Evolutionary conservation across 2,113 vertebrate species (phyloP).

Genomic region (Carollia perspicillata): DNA sequence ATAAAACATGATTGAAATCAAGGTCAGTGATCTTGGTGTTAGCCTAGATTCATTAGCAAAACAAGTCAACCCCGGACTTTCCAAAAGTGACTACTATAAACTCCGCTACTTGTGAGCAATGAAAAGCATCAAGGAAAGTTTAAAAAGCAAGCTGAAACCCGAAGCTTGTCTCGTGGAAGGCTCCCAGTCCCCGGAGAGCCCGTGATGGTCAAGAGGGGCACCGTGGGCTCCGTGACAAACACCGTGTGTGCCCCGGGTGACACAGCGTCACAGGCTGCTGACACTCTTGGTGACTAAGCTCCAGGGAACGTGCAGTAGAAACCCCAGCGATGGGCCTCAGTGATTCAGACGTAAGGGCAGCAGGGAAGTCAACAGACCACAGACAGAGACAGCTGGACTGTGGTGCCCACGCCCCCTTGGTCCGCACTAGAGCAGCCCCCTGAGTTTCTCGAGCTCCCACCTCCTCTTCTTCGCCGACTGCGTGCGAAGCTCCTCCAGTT

Average conservation of each 20-base stretch:
- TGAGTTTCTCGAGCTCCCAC: constrained; percentile 56
- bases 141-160: background rate
- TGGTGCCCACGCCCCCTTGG: background rate
- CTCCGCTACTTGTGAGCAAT: background rate
- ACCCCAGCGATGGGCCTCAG: background rate
- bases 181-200: background rate
- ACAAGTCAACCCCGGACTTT: background rate
- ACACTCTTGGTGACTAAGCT: background rate
- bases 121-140: background rate
- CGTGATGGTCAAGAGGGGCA: background rate
- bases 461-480: constrained; percentile 90
- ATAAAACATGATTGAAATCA: background rate
- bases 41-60: background rate
- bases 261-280: background rate
- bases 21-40: background rate
- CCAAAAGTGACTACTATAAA: background rate
- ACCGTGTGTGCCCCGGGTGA: background rate
- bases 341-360: background rate
- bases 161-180: background rate
- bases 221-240: background rate
- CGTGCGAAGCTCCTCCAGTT: constrained; percentile 89
- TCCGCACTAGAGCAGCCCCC: background rate
- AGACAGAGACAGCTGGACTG: background rate
- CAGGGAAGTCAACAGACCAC: background rate
- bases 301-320: background rate